Evolutionary conservation across 1,140 invertebrate genomes (phyloP).

Genomic region (Zaprionus africanus): DNA sequence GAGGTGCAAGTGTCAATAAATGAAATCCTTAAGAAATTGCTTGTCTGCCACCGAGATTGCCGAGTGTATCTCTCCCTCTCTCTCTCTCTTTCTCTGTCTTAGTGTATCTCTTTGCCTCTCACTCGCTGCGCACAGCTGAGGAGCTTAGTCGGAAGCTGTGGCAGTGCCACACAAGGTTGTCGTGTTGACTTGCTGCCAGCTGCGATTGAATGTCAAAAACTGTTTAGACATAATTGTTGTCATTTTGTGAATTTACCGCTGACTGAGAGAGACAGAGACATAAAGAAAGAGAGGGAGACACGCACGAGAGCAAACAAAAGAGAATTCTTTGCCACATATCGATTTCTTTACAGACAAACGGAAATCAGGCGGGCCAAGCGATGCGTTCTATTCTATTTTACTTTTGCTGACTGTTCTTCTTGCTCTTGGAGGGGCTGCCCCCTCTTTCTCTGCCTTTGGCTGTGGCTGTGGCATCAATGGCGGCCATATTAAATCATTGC

Average conservation of each 20-base stretch:
- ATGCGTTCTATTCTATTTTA: conserved; percentile 23
- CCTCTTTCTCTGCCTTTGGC: conserved; percentile 11
- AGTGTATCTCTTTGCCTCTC: conserved; percentile 4
- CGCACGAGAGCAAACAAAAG: conserved; percentile 7
- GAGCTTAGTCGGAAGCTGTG: conserved; percentile 51
- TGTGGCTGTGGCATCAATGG: conserved; percentile 45
- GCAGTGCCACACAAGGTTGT: conserved; percentile 29
- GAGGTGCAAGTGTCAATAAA: conserved; percentile 74
- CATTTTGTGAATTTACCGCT: conserved; percentile 56
- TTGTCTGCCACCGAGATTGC: conserved; percentile 53
- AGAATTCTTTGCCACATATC: conserved; percentile 51
- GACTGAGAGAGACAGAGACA: background rate
- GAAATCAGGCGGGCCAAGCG: conserved; percentile 44
- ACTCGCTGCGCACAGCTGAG: conserved; percentile 29
- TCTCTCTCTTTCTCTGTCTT: background rate
- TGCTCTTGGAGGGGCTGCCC: background rate
- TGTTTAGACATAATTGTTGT: conserved; percentile 75
- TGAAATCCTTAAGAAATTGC: conserved; percentile 80
- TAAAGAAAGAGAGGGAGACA: conserved; percentile 16
- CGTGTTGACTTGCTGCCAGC: conserved; percentile 43
- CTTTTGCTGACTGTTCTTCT: conserved; percentile 24
- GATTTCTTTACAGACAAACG: conserved; percentile 57
- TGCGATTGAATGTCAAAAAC: conserved; percentile 76
- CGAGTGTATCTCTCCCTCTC: background rate
- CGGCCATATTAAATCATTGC: conserved; percentile 62